These are phyloP conservation scores for Cephonodes hylas DNA, from an alignment of 2,888 invertebrate genomes.

Conservation along the genomic window DNA sequence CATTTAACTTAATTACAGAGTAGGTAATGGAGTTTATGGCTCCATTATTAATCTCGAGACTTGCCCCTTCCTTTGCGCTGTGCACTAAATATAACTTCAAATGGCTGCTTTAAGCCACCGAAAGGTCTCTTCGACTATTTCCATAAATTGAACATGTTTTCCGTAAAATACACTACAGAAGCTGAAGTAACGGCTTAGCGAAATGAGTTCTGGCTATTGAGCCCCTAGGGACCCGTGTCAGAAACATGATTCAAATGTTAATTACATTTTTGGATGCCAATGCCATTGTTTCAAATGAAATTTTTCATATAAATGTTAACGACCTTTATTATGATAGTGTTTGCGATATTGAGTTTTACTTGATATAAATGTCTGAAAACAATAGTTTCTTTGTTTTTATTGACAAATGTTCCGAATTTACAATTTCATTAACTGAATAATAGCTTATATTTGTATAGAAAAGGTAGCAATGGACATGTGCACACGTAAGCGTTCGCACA, in stretches of 20 bases:
- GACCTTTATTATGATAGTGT: neutral
- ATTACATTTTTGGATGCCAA: neutral
- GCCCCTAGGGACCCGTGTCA: neutral
- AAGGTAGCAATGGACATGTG: no score
- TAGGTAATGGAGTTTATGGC: constrained; percentile 66
- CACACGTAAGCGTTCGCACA: no score
- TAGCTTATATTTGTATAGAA: no score
- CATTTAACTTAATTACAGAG: constrained; percentile 70
- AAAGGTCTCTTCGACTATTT: constrained; percentile 28
- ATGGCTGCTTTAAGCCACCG: constrained; percentile 33
- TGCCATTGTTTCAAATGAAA: neutral
- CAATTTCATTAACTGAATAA: no score
- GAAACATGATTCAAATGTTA: neutral
- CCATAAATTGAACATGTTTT: constrained; percentile 19
- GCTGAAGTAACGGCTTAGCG: neutral
- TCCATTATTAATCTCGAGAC: constrained; percentile 64
- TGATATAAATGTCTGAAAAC: no score
- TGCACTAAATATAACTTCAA: constrained; percentile 42
- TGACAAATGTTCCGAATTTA: no score
- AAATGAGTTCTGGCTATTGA: neutral
- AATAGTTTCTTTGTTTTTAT: no score
- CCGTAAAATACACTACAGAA: neutral
- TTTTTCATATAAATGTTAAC: neutral
- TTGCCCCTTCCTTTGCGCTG: constrained; percentile 40
- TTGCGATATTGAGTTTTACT: neutral